These are phyloP conservation scores for Monopterus albus DNA, from an alignment of 2,113 vertebrate species.

Conservation along the genomic window DNA sequence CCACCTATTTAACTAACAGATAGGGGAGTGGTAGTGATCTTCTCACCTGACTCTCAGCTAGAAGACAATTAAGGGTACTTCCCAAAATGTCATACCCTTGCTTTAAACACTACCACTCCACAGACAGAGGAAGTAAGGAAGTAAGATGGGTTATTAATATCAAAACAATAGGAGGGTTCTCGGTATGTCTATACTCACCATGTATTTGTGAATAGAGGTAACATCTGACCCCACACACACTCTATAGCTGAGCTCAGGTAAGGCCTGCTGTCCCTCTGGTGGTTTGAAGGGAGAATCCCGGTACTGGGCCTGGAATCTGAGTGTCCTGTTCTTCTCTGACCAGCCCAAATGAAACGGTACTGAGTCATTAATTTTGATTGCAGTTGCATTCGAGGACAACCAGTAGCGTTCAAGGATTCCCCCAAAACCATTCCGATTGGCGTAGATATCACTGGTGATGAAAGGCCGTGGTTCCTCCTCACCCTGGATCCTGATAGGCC, in stretches of 20 bases:
- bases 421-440: constrained; percentile 88
- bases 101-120: too few species aligned
- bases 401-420: constrained; percentile 96
- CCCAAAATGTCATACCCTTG: too few species aligned
- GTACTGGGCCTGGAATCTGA: constrained; percentile 91
- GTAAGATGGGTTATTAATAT: not conserved
- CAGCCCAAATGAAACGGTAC: constrained; percentile 97
- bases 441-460: constrained; percentile 91
- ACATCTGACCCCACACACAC: constrained; percentile 91
- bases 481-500: constrained; percentile 89
- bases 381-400: constrained; percentile 92
- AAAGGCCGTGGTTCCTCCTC: constrained; percentile 91
- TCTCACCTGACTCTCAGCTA: too few species aligned
- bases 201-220: constrained; percentile 93
- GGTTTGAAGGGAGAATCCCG: constrained; percentile 89
- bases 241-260: constrained; percentile 91
- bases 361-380: constrained; percentile 94
- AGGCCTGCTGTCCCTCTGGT: constrained; percentile 72
- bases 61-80: too few species aligned
- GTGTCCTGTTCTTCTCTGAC: constrained; percentile 85
- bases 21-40: too few species aligned
- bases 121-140: too few species aligned
- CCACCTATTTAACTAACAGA: too few species aligned
- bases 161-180: not conserved
- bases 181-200: constrained; percentile 74